Evolutionary conservation across 2,888 invertebrate genomes (phyloP), one percentile per base, ranked within the genome.

Genomic region (Trissonchulus sp.): DNA sequence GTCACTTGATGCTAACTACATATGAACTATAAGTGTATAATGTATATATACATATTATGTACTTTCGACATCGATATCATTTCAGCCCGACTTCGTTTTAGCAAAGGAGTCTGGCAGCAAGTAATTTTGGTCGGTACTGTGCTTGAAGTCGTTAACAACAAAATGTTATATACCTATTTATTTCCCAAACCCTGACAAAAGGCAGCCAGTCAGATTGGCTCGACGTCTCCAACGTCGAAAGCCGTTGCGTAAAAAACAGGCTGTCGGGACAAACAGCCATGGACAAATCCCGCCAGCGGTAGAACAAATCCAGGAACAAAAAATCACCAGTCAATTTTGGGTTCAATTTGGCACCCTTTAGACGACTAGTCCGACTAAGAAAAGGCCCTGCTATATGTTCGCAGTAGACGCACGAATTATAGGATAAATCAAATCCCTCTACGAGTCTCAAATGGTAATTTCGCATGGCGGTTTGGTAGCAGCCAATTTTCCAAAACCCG

Each of bases 341-440:
- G 2, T 3, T 62, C 2, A 37, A 8, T n/a, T n/a, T n/a, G n/a
- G 31, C 23, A 33, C n/a, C 28, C 31, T 65, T 31, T 33, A 73
- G n/a, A 2, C 72, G 31, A 2, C 30, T 8, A 1, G 36, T 38
- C 15, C 15, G 2, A 2, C 3, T 28, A n/a, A 68, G n/a, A 68
- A 73, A 73, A 23, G 74, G 62, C 33, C 74, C 74, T 8, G 33
- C 23, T n/a, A 33, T 31, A 33, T 73, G 69, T 30, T 73, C 74
- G 35, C 74, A 73, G 69, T 71, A 73, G n/a, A 73, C 31, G 28
- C 74, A 73, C 2, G 74, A 73, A 68, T 73, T 73, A 28, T 35
- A 65, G 33, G 63, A 30, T 28, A 73, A 35, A 33, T 73, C 74
- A 35, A 72, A 73, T 31, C 74, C 74, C 28, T 73, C 74, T 15